Percentiles rank a stretch among this genome's conserved stretches.
Evolutionary conservation across 2,113 vertebrate genomes (phyloP).

Genomic region (Pipra filicauda): DNA sequence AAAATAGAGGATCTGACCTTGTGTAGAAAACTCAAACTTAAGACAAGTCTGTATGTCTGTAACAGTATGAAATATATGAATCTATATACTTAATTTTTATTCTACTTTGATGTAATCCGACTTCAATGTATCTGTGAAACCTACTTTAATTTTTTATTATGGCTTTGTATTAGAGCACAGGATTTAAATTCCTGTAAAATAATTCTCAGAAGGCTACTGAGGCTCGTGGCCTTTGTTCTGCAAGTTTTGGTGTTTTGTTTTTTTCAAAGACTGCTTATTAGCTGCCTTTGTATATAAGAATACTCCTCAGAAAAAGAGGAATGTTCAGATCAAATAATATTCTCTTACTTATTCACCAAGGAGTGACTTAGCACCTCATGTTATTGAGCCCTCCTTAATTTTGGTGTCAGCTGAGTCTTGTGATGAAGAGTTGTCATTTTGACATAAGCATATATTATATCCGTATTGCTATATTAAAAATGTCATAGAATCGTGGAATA

Average conservation of each 20-base stretch:
- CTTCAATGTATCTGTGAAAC: neutral
- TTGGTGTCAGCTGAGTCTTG: neutral
- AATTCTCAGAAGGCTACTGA: neutral
- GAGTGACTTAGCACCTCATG: neutral
- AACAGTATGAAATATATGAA: neutral
- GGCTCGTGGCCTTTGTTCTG: neutral
- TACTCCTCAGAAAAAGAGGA: neutral
- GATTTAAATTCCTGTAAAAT: neutral
- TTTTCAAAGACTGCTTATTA: neutral
- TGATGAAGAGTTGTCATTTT: neutral
- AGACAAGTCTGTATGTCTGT: neutral
- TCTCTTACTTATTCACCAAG: neutral
- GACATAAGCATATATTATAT: neutral
- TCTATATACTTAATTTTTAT: neutral
- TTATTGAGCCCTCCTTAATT: neutral
- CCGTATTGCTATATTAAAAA: neutral
- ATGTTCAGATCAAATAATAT: neutral
- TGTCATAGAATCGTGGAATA: neutral
- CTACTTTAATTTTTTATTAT: neutral
- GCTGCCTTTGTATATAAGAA: neutral
- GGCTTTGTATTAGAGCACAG: neutral
- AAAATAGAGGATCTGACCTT: neutral
- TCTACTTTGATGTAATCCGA: neutral
- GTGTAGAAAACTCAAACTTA: neutral
- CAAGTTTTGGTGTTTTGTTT: neutral